Conservation (phyloP, 2,888 invertebrate genomes). For the Eilema sororculum region DNA sequence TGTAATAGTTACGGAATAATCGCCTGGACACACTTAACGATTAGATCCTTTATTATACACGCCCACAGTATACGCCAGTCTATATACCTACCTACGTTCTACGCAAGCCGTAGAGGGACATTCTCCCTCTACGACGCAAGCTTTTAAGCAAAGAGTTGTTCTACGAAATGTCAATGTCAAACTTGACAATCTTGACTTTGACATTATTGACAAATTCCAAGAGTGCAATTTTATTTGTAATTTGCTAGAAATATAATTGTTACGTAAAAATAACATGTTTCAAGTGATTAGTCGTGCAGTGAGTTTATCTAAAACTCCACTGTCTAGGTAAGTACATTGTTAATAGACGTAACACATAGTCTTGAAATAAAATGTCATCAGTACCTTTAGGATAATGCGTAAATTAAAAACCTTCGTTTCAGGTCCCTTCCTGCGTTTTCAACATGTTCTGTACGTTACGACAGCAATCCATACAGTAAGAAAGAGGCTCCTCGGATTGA, state of each 20-base stretch:
- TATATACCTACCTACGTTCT: too few species aligned
- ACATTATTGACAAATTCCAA: not conserved
- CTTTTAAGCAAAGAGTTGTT: too few species aligned
- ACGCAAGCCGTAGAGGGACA: too few species aligned
- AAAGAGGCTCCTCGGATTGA: slow-evolving; percentile 85
- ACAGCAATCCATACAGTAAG: slow-evolving; percentile 60
- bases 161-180: not conserved
- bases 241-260: slow-evolving; percentile 39
- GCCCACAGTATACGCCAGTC: too few species aligned
- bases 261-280: slow-evolving; percentile 70
- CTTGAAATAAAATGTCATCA: not conserved
- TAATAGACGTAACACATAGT: not conserved
- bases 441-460: slow-evolving; percentile 53
- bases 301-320: slow-evolving; percentile 60
- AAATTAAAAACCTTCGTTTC: slow-evolving; percentile 30
- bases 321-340: slow-evolving; percentile 65
- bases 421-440: slow-evolving; percentile 75
- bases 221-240: slow-evolving; percentile 27
- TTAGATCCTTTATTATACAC: too few species aligned
- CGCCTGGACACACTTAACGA: too few species aligned
- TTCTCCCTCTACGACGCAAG: too few species aligned
- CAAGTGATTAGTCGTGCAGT: slow-evolving; percentile 65
- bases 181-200: not conserved
- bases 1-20: too few species aligned
- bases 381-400: not conserved